These are phyloP conservation scores for Propithecus deckenii DNA, from an alignment of 2,797 vertebrate genomes.

Conservation along the genomic window DNA sequence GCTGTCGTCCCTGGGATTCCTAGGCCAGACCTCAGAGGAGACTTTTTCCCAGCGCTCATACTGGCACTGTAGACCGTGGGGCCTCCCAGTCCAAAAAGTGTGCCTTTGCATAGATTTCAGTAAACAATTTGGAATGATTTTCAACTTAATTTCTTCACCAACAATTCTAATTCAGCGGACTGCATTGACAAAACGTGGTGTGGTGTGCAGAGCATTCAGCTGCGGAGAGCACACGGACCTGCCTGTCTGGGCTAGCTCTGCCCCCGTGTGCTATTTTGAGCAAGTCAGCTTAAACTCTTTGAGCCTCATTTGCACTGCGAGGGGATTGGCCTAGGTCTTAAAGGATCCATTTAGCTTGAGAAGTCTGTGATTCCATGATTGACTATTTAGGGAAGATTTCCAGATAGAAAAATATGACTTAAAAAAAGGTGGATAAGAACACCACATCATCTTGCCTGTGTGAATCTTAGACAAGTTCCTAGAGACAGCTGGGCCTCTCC, in stretches of 20 bases:
- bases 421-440: not conserved
- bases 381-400: not conserved
- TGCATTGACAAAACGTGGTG: not conserved
- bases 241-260: not conserved
- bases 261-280: not conserved
- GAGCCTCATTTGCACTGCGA: not conserved
- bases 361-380: not conserved
- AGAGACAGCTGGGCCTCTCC: not conserved
- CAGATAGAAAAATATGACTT: not conserved
- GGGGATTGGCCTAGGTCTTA: not conserved
- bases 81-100: not conserved
- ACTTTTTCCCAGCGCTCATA: not conserved
- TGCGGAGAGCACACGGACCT: not conserved
- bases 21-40: not conserved
- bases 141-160: not conserved
- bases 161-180: not conserved
- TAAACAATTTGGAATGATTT: not conserved
- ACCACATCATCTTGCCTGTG: not conserved
- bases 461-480: not conserved
- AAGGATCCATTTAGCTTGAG: not conserved
- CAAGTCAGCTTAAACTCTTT: not conserved
- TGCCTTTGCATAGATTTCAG: not conserved
- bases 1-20: not conserved
- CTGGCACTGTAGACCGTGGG: not conserved
- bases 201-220: not conserved